These are phyloP conservation scores for Cyanoderma ruficeps DNA, from an alignment of 2,113 vertebrate species.

Conservation along the genomic window DNA sequence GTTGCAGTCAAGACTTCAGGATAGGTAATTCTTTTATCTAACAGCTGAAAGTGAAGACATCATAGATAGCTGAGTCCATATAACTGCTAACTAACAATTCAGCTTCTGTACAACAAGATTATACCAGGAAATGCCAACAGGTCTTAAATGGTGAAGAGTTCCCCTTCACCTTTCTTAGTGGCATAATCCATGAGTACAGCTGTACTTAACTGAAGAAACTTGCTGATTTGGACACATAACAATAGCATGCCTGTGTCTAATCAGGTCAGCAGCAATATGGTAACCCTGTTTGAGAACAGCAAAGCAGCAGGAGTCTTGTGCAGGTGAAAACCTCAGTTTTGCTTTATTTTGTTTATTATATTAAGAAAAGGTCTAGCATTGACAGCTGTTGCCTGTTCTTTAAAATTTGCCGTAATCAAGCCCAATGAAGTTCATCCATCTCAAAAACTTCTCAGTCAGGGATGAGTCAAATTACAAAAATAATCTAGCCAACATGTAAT, in stretches of 20 bases:
- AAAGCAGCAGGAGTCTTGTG: neutral
- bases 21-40: neutral
- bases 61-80: neutral
- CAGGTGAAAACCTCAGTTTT: neutral
- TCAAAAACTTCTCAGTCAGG: neutral
- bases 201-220: neutral
- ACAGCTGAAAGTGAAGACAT: neutral
- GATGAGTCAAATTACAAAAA: neutral
- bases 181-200: neutral
- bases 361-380: neutral
- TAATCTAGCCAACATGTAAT: neutral
- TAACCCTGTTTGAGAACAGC: neutral
- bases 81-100: neutral
- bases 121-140: neutral
- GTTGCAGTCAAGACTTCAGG: neutral
- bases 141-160: neutral
- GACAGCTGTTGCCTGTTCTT: neutral
- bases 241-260: neutral
- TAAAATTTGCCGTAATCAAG: neutral
- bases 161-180: neutral
- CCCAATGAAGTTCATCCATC: neutral
- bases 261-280: neutral
- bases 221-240: neutral
- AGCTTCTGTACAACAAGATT: neutral
- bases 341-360: neutral